Evolutionary conservation across 2,113 vertebrate species (phyloP), one percentile per base, ranked within the genome.

Genomic region (Sakesphorus luctuosus): DNA sequence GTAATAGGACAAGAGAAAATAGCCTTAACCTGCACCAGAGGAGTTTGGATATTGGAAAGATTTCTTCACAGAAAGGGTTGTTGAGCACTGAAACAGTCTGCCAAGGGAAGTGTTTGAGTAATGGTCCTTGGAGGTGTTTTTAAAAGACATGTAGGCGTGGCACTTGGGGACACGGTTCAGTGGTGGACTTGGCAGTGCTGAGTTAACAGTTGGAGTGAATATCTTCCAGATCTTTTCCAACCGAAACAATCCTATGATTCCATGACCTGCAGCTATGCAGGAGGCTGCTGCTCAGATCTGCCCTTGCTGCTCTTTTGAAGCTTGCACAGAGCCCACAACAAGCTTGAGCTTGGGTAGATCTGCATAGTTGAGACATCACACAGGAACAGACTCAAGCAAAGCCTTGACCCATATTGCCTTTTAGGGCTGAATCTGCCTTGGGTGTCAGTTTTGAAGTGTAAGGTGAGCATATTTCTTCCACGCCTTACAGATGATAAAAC

Each of bases 261-360:
- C 8, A 0, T 79, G 61, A n/a, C 61, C 10, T 75, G 33, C 47
- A 52, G 47, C 71, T 84, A 31, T 81, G 26, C 2, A 0, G 46
- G 26, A 78, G 21, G 50, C 63, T 61, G 19, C 43, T 87, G 52
- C 65, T 93, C 35, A 49, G 50, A 23, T 66, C 56, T 59, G 44
- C 31, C 66, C 25, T 61, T 4, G 7, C 56, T 82, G 67, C 33
- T 75, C 10, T 75, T 63, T 40, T 85, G 82, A 76, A 68, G 69
- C 46, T 87, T 3, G 1, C 61, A 29, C 7, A 59, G 66, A 67
- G 46, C 49, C 47, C 35, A 18, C 11, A 88, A 33, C 0, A 0
- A 36, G 20, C n/a, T 11, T 0, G 8, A 63, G 28, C 25, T 84
- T 53, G 15, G 7, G 0, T 81, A 36, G 23, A 47, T 63, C 65